phyloP scores from a whole-genome alignment of 23 tunicate species.

The Halocynthia aurantium region DNA sequence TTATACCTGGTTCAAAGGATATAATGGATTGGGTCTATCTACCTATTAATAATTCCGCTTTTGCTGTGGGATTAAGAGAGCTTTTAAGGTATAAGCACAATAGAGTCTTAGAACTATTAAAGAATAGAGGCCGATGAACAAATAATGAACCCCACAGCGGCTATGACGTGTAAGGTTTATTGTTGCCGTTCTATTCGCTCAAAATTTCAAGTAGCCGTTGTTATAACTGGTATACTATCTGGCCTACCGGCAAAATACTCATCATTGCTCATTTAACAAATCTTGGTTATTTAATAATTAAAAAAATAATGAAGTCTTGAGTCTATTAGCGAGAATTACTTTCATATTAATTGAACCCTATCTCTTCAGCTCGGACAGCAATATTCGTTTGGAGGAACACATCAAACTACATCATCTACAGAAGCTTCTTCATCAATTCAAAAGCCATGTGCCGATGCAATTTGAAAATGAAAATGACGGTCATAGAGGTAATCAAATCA shows the following conservation, averaged over 20 bases:
- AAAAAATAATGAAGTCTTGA: no score
- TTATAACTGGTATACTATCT: background rate
- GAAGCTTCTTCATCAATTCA: conserved; percentile 63
- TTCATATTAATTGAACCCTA: background rate
- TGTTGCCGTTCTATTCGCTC: background rate
- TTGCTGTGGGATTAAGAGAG: conserved; percentile 3
- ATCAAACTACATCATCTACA: conserved; percentile 84
- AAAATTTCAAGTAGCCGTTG: background rate
- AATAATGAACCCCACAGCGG: background rate
- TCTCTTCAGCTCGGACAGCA: conserved; percentile 71
- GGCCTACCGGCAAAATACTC: no score
- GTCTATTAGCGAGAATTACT: no score
- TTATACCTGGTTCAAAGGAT: no score
- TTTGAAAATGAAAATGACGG: background rate
- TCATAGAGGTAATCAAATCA: conserved; percentile 2
- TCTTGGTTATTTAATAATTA: no score
- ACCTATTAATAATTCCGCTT: background rate
- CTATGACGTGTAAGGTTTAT: background rate
- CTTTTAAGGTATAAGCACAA: conserved; percentile 13
- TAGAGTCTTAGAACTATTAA: background rate
- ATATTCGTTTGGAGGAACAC: conserved; percentile 89
- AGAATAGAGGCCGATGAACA: background rate
- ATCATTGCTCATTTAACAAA: no score
- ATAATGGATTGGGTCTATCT: conserved; percentile 13
- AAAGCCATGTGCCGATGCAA: conserved; percentile 38